Base-by-base conservation (phyloP, 2,113 vertebrate genomes). In the Sprattus sprattus region DNA sequence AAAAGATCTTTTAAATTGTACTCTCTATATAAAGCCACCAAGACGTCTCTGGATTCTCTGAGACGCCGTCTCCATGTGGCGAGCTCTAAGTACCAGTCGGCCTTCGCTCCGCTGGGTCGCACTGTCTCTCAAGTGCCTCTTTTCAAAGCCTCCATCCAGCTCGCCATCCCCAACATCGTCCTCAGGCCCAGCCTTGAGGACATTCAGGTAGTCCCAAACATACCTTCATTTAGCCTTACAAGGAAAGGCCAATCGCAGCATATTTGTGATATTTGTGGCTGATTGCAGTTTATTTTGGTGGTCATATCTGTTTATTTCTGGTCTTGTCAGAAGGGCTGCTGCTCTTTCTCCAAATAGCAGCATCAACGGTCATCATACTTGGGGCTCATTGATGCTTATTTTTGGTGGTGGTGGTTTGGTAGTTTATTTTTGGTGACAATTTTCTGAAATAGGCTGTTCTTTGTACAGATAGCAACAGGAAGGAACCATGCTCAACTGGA, bases 181-280 rank as follows among this genome's bases (percentile, higher is more conserved):
- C 90, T 97, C 87, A 93, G 86, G 86, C 96, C 96, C 86, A 96
- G 94, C 84, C 92, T 97, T 81, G 95, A 96, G 44, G 93, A 96
- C 64, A 94, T 97, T 45, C 96, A 97, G 95, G 96, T 97, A 89
- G 54, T 46, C 45, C 11, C 4, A 13, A 39, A 39, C 28, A 39
- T 32, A 78, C 11, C 71, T 10, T 32, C 1, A 8, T 28, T 4
- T 47, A 5, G 46, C 39, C 39, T 39, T 39, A 39, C 39, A 39
- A 2, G 39, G 39, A 1, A 39, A 39, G 39, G 39, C 39, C 39
- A 39, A 39, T 39, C 52, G 4, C 2, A 18, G 15, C 4, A 22
- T 5, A 18, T 60, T 6, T 22, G 18, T 22, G 4, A 20, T 60
- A 6, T 60, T 6, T 20, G 20, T 60, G 54, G 54, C 54, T 20